These are phyloP conservation scores for Thera obeliscata DNA, from an alignment of 2,888 invertebrate genomes.

Conservation along the genomic window DNA sequence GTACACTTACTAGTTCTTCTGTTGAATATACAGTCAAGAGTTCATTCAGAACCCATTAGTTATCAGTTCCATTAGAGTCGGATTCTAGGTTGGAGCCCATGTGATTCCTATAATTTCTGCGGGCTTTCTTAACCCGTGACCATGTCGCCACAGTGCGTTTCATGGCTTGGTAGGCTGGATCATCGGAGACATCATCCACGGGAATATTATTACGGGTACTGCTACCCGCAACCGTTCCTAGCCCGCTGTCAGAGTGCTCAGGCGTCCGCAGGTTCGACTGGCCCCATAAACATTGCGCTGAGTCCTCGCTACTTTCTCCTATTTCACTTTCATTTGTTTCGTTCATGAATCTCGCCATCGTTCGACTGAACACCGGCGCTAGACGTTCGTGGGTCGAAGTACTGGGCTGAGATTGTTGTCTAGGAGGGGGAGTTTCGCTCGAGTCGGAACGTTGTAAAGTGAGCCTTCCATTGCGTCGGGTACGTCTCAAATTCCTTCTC, in stretches of 20 bases:
- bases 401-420: conserved; percentile 48
- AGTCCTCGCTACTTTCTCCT: conserved; percentile 62
- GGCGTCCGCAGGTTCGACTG: conserved; percentile 28
- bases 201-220: conserved; percentile 61
- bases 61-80: conserved; percentile 84
- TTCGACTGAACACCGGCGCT: conserved; percentile 64
- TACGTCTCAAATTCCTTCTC: conserved; percentile 55
- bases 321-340: conserved; percentile 81
- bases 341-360: conserved; percentile 78
- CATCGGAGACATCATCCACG: conserved; percentile 69
- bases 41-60: conserved; percentile 36
- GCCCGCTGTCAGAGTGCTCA: conserved; percentile 73
- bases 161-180: conserved; percentile 78
- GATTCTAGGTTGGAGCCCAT: conserved; percentile 77
- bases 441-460: conserved; percentile 67
- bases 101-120: conserved; percentile 86
- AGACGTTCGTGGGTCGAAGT: conserved; percentile 55
- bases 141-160: conserved; percentile 47
- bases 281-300: conserved; percentile 18
- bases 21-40: conserved; percentile 49
- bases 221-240: conserved; percentile 67
- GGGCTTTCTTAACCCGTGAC: conserved; percentile 83
- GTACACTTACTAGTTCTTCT: conserved; percentile 33
- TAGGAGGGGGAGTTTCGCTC: conserved; percentile 73
- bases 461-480: conserved; percentile 62